Evolutionary conservation across 2,113 vertebrate genomes (phyloP), one percentile per base, ranked within the genome.

Genomic region (Okapia johnstoni): DNA sequence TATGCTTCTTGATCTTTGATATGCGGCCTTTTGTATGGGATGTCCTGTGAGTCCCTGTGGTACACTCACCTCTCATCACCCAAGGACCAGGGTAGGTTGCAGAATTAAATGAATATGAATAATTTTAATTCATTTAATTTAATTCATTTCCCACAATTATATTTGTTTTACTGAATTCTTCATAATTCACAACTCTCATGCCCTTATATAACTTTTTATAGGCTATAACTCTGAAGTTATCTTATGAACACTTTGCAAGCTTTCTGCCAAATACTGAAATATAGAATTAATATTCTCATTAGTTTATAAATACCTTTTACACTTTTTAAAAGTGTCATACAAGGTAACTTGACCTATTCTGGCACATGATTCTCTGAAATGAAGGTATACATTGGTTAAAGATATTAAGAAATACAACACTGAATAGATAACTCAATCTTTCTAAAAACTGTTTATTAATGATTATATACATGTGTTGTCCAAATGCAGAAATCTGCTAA

Each of bases 41-140:
- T 52, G 28, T 52, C 46, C 28, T 80, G 1, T 80, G 46, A 50
- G 46, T 52, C 5, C 28, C 77, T 33, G 46, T 48, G 48, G 46
- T 80, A 80, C 46, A 50, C 16, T 80, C 28, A 46, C 28, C 16
- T 80, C 23, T 76, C 40, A 43, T 76, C 77, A 52, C 5, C 16
- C 48, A 80, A 80, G 2, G 28, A 80, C 16, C 8, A 52, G 17
- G 40, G 6, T 13, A 43, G 70, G 12, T 43, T 76, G 23, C 13
- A 43, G 40, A 76, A 43, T 76, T 76, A 76, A 43, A 76, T 76
- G 23, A 26, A 95, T 33, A 55, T 40, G 66, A 94, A 95, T 28
- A 63, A 95, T 97, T 96, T 84, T 23, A 89, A 90, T 93, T 97
- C 46, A 63, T 94, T 98, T 97, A 43, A 73, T 96, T 85, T 19